phyloP scores from a whole-genome alignment of 2,888 invertebrate species.

The Drosophila antonietae region DNA sequence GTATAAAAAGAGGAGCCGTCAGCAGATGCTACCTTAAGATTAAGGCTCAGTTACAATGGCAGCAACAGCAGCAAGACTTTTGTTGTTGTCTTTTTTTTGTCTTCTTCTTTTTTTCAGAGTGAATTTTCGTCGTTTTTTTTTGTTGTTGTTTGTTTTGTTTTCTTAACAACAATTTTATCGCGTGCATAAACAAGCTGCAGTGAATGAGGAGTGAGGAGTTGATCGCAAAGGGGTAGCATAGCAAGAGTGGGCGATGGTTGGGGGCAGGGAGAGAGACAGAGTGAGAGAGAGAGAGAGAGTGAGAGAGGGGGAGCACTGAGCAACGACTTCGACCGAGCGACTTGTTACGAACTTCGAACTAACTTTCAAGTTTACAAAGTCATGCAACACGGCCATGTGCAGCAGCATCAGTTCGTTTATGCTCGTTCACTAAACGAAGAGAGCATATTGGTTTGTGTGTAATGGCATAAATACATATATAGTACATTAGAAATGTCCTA shows the following conservation, averaged over 20 bases:
- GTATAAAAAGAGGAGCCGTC: constrained; percentile 23
- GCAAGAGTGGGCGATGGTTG: background rate
- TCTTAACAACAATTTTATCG: constrained; percentile 70
- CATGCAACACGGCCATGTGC: constrained; percentile 76
- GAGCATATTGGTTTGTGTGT: background rate
- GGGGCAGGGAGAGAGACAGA: too few species aligned
- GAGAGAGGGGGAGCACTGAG: constrained; percentile 8
- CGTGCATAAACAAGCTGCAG: constrained; percentile 73
- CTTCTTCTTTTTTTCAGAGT: constrained; percentile 22
- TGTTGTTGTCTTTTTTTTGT: constrained; percentile 46
- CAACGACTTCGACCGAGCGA: constrained; percentile 25
- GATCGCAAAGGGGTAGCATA: background rate
- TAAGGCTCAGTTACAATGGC: constrained; percentile 61
- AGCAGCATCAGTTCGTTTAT: constrained; percentile 49
- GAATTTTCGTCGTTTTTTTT: constrained; percentile 47
- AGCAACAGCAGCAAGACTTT: constrained; percentile 62
- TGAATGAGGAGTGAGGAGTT: constrained; percentile 12
- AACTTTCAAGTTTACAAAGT: constrained; percentile 75
- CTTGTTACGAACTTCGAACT: constrained; percentile 63
- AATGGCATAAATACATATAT: background rate
- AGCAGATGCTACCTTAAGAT: constrained; percentile 75
- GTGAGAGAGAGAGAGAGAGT: background rate
- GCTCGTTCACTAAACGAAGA: background rate
- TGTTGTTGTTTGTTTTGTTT: constrained; percentile 20
- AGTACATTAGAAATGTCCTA: background rate